These are phyloP conservation scores for Siniperca knerii DNA, from an alignment of 2,113 vertebrate genomes.

Conservation along the genomic window DNA sequence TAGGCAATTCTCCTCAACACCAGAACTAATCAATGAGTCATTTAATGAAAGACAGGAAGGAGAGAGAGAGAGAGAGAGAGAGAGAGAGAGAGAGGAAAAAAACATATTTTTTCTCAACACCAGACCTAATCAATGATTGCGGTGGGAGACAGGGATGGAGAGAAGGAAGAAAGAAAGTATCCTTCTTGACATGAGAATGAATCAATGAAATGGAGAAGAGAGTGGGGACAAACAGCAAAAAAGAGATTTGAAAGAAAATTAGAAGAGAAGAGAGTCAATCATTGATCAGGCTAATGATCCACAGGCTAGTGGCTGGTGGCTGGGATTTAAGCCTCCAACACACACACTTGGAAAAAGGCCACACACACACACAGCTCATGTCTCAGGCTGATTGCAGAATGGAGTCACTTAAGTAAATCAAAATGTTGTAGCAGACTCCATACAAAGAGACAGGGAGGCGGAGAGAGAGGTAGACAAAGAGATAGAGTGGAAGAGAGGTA, in stretches of 20 bases:
- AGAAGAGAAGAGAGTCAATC: conserved; percentile 34
- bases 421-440: conserved; percentile 63
- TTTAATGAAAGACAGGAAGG: conserved; percentile 52
- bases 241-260: background rate
- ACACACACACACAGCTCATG: conserved; percentile 15
- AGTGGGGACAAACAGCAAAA: background rate
- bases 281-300: conserved; percentile 68
- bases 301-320: conserved; percentile 34
- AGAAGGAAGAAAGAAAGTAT: conserved; percentile 16
- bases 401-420: conserved; percentile 72
- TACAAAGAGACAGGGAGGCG: conserved; percentile 36
- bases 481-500: background rate
- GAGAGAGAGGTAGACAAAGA: conserved; percentile 39
- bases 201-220: conserved; percentile 11
- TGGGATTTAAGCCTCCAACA: conserved; percentile 43
- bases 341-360: conserved; percentile 20
- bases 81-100: background rate
- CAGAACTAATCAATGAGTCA: conserved; percentile 77
- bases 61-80: background rate
- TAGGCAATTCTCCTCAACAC: conserved; percentile 78
- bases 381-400: conserved; percentile 57
- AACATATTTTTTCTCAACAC: conserved; percentile 51
- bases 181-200: conserved; percentile 19
- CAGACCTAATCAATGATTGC: conserved; percentile 59
- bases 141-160: conserved; percentile 8